Evolutionary conservation across 1,140 invertebrate genomes (phyloP).

Genomic region (Alviniconcha marisindica): DNA sequence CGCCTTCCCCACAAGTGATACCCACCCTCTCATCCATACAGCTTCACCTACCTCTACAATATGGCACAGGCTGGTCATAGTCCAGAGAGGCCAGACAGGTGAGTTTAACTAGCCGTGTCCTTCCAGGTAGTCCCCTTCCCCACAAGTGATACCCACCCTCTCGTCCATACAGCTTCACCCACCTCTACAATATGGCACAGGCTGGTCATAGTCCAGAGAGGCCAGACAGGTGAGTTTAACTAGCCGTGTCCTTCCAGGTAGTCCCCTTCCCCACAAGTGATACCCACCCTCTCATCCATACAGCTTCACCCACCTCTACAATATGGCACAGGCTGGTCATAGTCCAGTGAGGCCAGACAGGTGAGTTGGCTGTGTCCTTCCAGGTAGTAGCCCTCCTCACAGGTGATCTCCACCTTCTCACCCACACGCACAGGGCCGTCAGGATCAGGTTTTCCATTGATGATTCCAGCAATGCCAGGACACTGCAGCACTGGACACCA

Average conservation of each 20-base stretch:
- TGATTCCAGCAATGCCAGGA: constrained; percentile 47
- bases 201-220: constrained; percentile 49
- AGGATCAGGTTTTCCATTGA: constrained; percentile 49
- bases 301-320: constrained; percentile 58
- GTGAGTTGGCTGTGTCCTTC: constrained; percentile 25
- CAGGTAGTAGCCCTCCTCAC: constrained; percentile 56
- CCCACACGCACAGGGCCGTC: constrained; percentile 45
- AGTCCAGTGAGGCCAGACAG: constrained; percentile 52
- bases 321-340: constrained; percentile 46
- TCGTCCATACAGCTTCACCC: constrained; percentile 14
- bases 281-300: neutral
- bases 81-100: constrained; percentile 25
- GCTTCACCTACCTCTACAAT: constrained; percentile 53
- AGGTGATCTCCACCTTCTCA: constrained; percentile 50
- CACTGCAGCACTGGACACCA: constrained; percentile 59
- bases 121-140: no score
- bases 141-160: no score
- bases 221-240: constrained; percentile 51
- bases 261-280: no score
- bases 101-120: no score
- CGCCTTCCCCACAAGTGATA: no score
- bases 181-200: constrained; percentile 55
- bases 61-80: constrained; percentile 50
- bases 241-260: neutral
- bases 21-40: neutral